phyloP scores from a whole-genome alignment of 2,797 vertebrate genomes.

The Muscicapa striata region DNA sequence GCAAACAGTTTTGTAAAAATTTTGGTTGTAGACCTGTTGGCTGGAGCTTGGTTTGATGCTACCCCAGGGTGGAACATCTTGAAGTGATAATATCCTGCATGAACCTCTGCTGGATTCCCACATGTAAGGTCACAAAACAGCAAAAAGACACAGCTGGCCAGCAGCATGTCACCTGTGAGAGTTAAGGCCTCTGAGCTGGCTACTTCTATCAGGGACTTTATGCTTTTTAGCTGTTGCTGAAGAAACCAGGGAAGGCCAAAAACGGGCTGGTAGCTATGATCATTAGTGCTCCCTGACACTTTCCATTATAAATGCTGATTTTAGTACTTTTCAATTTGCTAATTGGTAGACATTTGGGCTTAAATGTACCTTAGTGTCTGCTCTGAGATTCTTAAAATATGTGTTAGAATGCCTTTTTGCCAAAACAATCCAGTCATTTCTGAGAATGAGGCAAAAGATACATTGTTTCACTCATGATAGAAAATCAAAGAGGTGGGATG shows the following conservation, averaged over 20 bases:
- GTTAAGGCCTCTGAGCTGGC: background rate
- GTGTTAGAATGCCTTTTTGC: background rate
- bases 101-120: background rate
- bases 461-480: background rate
- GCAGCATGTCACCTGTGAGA: background rate
- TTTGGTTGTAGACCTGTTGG: background rate
- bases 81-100: background rate
- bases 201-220: background rate
- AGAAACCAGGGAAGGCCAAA: background rate
- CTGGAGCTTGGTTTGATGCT: background rate
- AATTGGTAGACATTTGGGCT: background rate
- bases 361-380: background rate
- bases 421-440: background rate
- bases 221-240: background rate
- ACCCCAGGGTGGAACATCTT: background rate
- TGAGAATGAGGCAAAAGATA: background rate
- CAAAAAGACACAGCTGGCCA: background rate
- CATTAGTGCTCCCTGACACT: background rate
- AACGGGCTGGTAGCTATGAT: background rate
- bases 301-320: background rate
- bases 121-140: background rate
- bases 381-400: background rate
- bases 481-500: background rate
- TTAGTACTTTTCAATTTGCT: background rate
- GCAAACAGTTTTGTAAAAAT: background rate